Conservation (phyloP, 2,113 vertebrate genomes). For the Nicator chloris region DNA sequence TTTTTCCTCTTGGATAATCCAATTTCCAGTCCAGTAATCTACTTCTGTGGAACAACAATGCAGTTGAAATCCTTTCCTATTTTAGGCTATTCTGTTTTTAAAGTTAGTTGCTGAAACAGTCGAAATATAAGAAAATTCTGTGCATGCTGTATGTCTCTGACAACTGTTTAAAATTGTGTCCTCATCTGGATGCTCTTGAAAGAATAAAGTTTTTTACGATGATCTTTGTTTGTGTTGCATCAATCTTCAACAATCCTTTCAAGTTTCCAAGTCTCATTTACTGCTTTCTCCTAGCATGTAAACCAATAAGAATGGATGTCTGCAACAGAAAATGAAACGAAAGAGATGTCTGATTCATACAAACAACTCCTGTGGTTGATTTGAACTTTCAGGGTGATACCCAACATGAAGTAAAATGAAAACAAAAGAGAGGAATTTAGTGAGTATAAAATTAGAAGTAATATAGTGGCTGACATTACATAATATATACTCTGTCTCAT, state of each 20-base stretch:
- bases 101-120: not conserved
- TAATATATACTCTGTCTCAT: not conserved
- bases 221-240: not conserved
- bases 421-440: not conserved
- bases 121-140: not conserved
- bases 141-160: not conserved
- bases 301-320: not conserved
- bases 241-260: not conserved
- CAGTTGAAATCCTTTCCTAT: not conserved
- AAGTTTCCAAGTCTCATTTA: not conserved
- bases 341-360: not conserved
- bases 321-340: not conserved
- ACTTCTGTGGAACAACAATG: not conserved
- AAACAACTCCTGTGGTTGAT: not conserved
- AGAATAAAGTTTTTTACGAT: not conserved
- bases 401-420: not conserved
- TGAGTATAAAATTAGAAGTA: not conserved
- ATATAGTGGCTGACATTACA: not conserved
- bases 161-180: not conserved
- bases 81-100: not conserved
- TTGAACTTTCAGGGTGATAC: conserved; percentile 28
- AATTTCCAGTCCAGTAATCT: not conserved
- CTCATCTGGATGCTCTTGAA: not conserved
- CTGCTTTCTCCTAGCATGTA: not conserved
- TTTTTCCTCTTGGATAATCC: conserved; percentile 18